Percentiles rank a stretch among this genome's conserved stretches.
Conservation (phyloP, 2,888 invertebrate genomes). For the Corbicula japonica region DNA sequence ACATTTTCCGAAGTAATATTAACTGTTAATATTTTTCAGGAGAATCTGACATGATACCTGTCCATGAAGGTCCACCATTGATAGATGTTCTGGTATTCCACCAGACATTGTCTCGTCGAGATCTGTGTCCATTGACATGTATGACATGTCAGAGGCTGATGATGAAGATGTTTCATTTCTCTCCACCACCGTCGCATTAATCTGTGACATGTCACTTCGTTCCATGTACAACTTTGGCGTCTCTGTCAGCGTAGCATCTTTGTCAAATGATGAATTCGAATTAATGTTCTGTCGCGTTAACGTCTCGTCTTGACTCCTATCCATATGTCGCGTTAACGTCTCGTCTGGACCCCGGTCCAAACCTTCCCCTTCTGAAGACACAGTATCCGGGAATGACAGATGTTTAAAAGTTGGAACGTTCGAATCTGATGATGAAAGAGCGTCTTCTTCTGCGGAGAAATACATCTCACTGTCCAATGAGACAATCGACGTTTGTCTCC, state of each 20-base stretch:
- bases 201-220: slow-evolving; percentile 22
- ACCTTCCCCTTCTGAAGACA: slow-evolving; percentile 56
- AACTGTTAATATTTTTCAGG: too few species aligned
- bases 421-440: slow-evolving; percentile 35
- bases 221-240: slow-evolving; percentile 15
- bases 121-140: slow-evolving; percentile 84
- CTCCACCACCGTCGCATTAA: slow-evolving; percentile 51
- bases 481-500: slow-evolving; percentile 67
- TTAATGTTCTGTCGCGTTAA: too few species aligned
- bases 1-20: too few species aligned
- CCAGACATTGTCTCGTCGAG: slow-evolving; percentile 93
- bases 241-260: too few species aligned
- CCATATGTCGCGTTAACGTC: slow-evolving; percentile 15
- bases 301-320: too few species aligned
- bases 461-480: slow-evolving; percentile 90
- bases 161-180: slow-evolving; percentile 64
- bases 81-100: slow-evolving; percentile 75
- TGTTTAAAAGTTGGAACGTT: slow-evolving; percentile 30
- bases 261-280: too few species aligned
- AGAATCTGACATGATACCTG: too few species aligned
- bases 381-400: slow-evolving; percentile 39
- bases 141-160: slow-evolving; percentile 73
- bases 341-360: slow-evolving; percentile 44
- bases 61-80: slow-evolving; percentile 94
- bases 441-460: slow-evolving; percentile 96